Percentiles rank a stretch among this genome's conserved stretches.
Evolutionary conservation across 2,888 invertebrate species (phyloP).

Genomic region (Rhyacophila evoluta): DNA sequence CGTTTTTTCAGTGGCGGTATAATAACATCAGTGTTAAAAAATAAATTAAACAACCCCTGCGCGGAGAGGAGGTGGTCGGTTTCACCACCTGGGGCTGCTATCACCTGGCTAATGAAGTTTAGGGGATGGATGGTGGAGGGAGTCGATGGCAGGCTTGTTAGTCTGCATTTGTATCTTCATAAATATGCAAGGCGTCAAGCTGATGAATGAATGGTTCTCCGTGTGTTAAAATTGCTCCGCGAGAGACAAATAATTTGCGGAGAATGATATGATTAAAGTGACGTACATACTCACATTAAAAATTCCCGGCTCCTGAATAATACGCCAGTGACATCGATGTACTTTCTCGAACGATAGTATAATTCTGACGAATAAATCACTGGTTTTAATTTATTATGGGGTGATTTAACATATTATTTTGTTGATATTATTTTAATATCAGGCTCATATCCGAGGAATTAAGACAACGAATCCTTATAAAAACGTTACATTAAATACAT

Average conservation of each 20-base stretch:
- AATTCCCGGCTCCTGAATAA: no score
- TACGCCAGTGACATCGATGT: no score
- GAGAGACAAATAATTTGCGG: background rate
- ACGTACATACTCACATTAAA: background rate
- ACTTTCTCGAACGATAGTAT: no score
- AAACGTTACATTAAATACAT: no score
- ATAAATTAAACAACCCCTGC: slow-evolving; percentile 22
- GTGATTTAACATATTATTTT: no score
- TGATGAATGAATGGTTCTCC: slow-evolving; percentile 12
- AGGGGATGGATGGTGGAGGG: background rate
- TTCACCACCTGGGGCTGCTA: slow-evolving; percentile 15
- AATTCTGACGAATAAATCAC: no score
- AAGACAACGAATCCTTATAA: no score
- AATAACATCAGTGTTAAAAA: slow-evolving; percentile 19
- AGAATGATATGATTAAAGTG: background rate
- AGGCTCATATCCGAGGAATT: no score
- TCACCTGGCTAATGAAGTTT: slow-evolving; percentile 24
- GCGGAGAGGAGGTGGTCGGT: background rate
- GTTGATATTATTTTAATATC: no score
- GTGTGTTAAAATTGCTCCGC: background rate
- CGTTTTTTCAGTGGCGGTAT: slow-evolving; percentile 6
- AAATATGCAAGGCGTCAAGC: slow-evolving; percentile 18
- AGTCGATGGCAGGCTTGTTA: background rate
- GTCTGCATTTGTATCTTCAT: slow-evolving; percentile 22
- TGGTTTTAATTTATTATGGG: no score